These are phyloP conservation scores for Desmodus rotundus DNA, from an alignment of 2,113 vertebrate genomes.

Conservation along the genomic window DNA sequence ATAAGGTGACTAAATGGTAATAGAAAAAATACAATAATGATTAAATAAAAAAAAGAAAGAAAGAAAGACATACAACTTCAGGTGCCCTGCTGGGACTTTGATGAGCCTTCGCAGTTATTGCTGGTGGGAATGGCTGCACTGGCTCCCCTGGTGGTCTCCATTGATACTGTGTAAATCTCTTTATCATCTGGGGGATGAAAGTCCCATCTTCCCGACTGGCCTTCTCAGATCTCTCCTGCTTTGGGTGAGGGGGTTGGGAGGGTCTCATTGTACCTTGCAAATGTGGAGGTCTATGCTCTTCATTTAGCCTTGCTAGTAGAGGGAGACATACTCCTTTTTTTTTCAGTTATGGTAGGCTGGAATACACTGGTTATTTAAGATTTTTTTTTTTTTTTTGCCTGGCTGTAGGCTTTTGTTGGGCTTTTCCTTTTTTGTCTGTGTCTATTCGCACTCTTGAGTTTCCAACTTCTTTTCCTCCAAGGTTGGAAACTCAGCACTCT, in stretches of 20 bases:
- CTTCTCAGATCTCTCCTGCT: not conserved
- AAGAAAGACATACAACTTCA: not conserved
- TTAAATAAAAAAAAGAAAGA: too few relatives aligned
- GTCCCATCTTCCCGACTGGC: not conserved
- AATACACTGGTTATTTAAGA: not conserved
- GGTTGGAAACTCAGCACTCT: not conserved
- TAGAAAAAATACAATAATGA: too few relatives aligned
- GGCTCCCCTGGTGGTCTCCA: not conserved
- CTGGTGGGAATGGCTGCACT: not conserved
- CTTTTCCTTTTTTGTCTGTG: not conserved
- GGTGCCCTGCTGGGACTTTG: not conserved
- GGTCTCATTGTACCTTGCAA: not conserved
- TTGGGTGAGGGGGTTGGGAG: not conserved
- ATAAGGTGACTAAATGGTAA: too few relatives aligned
- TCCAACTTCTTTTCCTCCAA: not conserved
- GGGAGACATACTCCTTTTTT: not conserved
- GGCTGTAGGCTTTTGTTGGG: not conserved
- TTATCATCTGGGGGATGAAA: not conserved
- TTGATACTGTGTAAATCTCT: not conserved
- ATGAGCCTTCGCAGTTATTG: not conserved
- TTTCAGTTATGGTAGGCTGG: not conserved
- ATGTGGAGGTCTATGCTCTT: not conserved
- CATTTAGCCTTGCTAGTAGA: not conserved
- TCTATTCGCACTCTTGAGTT: not conserved
- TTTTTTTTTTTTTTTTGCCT: not conserved